These are phyloP conservation scores for Sinocyclocheilus rhinocerous DNA, from an alignment of 2,113 vertebrate species.

Conservation along the genomic window DNA sequence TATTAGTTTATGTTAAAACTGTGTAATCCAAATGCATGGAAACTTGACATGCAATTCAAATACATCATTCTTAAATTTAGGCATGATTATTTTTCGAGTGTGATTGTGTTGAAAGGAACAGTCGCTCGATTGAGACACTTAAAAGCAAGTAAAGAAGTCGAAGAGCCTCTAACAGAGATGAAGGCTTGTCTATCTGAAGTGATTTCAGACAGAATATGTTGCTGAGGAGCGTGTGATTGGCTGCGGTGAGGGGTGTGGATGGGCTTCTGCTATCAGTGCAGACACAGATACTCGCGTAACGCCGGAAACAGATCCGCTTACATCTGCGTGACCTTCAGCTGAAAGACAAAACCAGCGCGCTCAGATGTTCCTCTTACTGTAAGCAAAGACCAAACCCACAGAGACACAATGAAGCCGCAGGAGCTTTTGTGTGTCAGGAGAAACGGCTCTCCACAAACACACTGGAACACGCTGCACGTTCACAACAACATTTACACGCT, in stretches of 20 bases:
- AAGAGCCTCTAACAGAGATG: not conserved
- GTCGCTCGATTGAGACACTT: not conserved
- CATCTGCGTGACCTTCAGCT: conserved; percentile 77
- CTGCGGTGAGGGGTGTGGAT: conserved; percentile 33
- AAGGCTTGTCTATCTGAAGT: not conserved
- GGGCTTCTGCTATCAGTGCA: conserved; percentile 56
- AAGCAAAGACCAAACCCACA: conserved; percentile 68
- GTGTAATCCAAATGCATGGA: not conserved
- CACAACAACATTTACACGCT: not conserved
- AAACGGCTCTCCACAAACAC: not conserved
- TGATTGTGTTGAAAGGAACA: too few species aligned
- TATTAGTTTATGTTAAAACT: too few species aligned
- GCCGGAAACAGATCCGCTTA: conserved; percentile 69
- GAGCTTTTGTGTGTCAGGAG: conserved; percentile 3
- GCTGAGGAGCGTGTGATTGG: conserved; percentile 22
- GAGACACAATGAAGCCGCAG: not conserved
- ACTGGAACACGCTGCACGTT: not conserved
- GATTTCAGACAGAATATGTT: not conserved
- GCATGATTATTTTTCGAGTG: not conserved
- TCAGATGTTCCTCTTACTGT: conserved; percentile 75
- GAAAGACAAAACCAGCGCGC: conserved; percentile 74
- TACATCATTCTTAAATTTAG: not conserved
- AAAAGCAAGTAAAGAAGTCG: not conserved
- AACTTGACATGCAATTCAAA: not conserved
- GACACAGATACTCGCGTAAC: conserved; percentile 61